phyloP scores from a whole-genome alignment of 2,113 vertebrate species.

The Phoenicopterus ruber region DNA sequence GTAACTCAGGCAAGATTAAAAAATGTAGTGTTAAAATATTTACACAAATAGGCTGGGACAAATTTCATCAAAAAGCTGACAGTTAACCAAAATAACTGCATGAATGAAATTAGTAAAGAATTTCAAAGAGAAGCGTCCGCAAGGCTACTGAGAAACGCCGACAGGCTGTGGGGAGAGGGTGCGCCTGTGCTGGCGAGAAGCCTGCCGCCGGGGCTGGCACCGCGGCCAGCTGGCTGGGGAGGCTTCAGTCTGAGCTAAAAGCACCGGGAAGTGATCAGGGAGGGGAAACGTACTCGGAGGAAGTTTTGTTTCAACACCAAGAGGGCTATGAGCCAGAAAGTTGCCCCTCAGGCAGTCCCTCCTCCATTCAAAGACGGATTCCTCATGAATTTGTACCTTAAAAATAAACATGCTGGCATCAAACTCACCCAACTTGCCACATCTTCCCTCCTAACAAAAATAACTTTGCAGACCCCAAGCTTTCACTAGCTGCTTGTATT shows the following conservation, averaged over 20 bases:
- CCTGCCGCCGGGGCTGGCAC: accelerated
- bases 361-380: not conserved
- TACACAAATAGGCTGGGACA: not conserved
- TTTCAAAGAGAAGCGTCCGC: not conserved
- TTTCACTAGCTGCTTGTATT: not conserved
- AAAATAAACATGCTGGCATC: conserved; percentile 20
- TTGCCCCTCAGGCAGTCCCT: not conserved
- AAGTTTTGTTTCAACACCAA: not conserved
- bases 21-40: not conserved
- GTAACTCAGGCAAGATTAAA: not conserved
- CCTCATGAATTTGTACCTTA: not conserved
- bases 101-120: not conserved
- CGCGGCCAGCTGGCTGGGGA: not conserved
- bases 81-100: not conserved
- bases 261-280: not conserved
- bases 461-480: not conserved
- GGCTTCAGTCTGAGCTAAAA: not conserved
- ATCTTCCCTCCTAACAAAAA: conserved; percentile 10
- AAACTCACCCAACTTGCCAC: not conserved
- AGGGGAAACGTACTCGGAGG: not conserved
- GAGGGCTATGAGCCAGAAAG: not conserved
- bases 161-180: not conserved
- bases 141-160: accelerated
- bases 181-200: not conserved
- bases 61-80: not conserved